phyloP scores from a whole-genome alignment of 2,113 vertebrate species.

The Notarius lentiginosus region DNA sequence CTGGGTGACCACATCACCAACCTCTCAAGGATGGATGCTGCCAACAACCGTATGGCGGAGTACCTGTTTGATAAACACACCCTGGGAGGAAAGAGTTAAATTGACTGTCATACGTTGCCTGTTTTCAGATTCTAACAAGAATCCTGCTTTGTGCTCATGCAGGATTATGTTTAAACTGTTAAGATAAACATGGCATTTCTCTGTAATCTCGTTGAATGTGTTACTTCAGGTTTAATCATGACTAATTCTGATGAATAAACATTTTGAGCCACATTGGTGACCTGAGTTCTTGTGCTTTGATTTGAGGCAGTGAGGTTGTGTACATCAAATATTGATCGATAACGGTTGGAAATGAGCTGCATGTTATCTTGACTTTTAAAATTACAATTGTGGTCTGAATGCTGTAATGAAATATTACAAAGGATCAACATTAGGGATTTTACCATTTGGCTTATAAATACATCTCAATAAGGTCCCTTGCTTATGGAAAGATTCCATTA shows the following conservation, averaged over 20 bases:
- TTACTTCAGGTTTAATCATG: neutral
- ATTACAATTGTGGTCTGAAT: no score
- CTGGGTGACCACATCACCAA: constrained; percentile 80
- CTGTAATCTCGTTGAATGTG: neutral
- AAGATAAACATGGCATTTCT: neutral
- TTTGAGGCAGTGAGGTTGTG: neutral
- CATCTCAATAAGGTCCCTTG: no score
- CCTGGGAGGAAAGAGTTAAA: constrained; percentile 76
- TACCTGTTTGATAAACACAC: constrained; percentile 98
- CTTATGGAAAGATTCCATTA: no score
- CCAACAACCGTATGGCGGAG: constrained; percentile 85
- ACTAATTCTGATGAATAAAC: constrained; percentile 47
- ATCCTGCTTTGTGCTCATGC: neutral
- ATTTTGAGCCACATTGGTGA: constrained; percentile 15
- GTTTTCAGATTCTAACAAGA: neutral
- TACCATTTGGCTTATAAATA: no score
- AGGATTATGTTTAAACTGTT: neutral
- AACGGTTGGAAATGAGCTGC: neutral
- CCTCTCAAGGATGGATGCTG: constrained; percentile 71
- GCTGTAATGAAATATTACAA: neutral
- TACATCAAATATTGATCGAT: neutral
- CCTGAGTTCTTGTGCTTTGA: neutral
- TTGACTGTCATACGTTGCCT: rapidly evolving
- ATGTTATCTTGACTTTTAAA: neutral
- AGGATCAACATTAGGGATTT: no score